Base-by-base conservation (phyloP, 1,140 invertebrate species). In the Hyles euphorbiae region DNA sequence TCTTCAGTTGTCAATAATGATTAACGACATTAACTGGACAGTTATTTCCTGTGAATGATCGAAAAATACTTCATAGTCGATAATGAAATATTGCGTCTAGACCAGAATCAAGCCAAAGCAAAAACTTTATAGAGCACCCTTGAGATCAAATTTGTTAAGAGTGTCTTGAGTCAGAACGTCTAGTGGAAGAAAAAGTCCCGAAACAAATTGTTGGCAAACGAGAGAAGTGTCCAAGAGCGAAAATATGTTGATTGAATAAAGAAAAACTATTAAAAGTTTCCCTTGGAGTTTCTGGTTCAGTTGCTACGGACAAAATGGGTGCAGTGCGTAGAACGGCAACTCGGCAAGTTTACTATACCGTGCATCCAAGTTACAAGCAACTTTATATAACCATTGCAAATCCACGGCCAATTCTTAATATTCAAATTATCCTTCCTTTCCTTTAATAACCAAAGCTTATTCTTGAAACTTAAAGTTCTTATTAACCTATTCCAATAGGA, bases 161-260 rank as follows among this genome's bases (percentile, higher is more conserved):
- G 67, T 66, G 69, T 74, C 59, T 67, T 69, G 74, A 78, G 66
- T 81, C 73, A 77, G 66, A 74, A 75, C 72, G 66, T 70, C 61
- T 66, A 67, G 61, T 48, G 60, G 65, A 63, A 72, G 62, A 78
- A 82, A 84, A 78, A 73, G 69, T 67, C 61, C 75, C 78, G 61
- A 87, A 86, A 87, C 83, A 86, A 86, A 83, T 84, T 84, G 83
- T 86, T 84, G 76, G 80, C 86, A 83, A 88, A 83, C 80, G 75
- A 72, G 75, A 68, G 72, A 83, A 87, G 79, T 88, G 83, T 87
- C 82, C 81, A 76, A 81, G 72, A 87, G 71, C 78, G 76, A 87
- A 88, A 86, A 87, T 88, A 88, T 88, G 85, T 87, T 88, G 85
- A 88, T 88, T 88, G 85, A 87, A 88, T 87, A 88, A 87, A 83